Evolutionary conservation across 2,888 invertebrate genomes (phyloP), one percentile per base, ranked within the genome.

Genomic region (Andrena flavipes): DNA sequence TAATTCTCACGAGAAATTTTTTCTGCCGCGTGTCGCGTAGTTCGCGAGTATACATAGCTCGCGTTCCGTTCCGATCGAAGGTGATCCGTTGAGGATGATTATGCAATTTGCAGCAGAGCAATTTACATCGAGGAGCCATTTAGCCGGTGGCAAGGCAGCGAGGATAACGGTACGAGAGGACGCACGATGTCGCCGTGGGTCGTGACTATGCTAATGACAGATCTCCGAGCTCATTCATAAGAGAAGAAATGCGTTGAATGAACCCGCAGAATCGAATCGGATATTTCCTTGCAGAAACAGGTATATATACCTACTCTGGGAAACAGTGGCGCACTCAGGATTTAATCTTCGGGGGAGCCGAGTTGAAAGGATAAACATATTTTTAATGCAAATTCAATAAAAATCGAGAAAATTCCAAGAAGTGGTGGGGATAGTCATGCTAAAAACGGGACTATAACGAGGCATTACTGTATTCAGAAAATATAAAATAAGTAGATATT

Each of bases 131-230:
- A 74, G 76, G 81, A 85, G 70, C 72, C 78, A 72, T 78, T 84
- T 76, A 80, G 91, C 92, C 91, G 79, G 81, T 90, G 91, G 92
- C 91, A 92, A 92, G 92, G 91, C 89, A 90, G 81, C 88, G 83
- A 79, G 87, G 82, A 87, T 91, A 92, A 91, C 92, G 91, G 91
- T 84, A 90, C 84, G 80, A 49, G 87, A 84, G 85, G 88, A 90
- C 89, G 87, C 84, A 84, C 89, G 85, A 83, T 89, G 89, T 89
- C 87, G 88, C 89, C 87, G 87, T 86, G 80, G 89, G 89, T 90
- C 85, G 87, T 87, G 86, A 82, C 86, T 88, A 91, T 91, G 91
- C 85, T 88, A 89, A 91, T 91, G 84, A 87, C 84, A 81, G 80
- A 88, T 85, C 84, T 79, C 70, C 73, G 70, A 62, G 76, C 79